Percentiles rank a stretch among this genome's conserved stretches.
Conservation (phyloP, 2,888 invertebrate species). For the Lochmaea crataegi region DNA sequence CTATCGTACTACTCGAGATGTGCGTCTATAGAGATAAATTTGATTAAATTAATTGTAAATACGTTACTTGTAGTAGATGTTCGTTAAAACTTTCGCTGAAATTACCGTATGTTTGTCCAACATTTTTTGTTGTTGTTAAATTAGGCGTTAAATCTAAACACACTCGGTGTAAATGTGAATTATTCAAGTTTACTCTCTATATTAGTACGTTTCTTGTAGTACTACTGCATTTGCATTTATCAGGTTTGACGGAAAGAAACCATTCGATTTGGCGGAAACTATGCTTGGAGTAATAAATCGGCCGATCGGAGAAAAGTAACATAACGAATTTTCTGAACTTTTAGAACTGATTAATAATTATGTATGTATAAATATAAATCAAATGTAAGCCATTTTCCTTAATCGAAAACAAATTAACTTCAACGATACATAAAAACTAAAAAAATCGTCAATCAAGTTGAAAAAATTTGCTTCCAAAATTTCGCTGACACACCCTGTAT, state of each 20-base stretch:
- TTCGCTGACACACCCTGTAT: too few species aligned
- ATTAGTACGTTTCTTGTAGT: constrained; percentile 1
- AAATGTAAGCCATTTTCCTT: constrained; percentile 20
- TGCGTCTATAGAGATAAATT: neutral
- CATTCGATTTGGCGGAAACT: constrained; percentile 13
- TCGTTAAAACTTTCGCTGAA: neutral
- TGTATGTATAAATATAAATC: constrained; percentile 21
- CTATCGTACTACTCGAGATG: constrained; percentile 10
- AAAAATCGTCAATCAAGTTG: too few species aligned
- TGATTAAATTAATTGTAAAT: neutral
- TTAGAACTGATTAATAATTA: constrained; percentile 24
- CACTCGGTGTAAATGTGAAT: neutral
- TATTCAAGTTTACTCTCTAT: neutral
- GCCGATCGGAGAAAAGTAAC: neutral
- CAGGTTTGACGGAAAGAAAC: constrained; percentile 31
- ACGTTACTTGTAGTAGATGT: neutral
- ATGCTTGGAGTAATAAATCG: constrained; percentile 7
- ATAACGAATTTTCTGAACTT: neutral
- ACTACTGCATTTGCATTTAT: constrained; percentile 47
- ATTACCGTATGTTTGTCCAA: neutral
- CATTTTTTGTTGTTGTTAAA: neutral
- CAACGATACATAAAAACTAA: neutral
- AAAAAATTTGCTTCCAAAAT: too few species aligned
- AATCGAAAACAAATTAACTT: neutral
- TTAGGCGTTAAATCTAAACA: too few species aligned